Percentiles rank a stretch among this genome's conserved stretches.
Evolutionary conservation across 2,113 vertebrate genomes (phyloP).

Genomic region (Sakesphorus luctuosus): DNA sequence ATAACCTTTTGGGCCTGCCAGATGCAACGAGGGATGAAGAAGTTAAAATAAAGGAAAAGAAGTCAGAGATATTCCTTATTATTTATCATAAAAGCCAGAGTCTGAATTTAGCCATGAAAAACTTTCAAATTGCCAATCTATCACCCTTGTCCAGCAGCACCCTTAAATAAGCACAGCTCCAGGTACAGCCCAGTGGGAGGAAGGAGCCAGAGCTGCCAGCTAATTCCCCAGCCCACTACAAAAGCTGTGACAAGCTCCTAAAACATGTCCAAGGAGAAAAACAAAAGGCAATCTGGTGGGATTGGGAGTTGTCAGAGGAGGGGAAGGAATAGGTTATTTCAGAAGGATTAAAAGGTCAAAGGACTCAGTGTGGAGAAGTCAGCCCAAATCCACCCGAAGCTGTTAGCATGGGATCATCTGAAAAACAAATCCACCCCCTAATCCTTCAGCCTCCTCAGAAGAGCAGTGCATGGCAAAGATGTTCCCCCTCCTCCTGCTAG

Average conservation of each 20-base stretch:
- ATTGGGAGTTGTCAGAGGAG: neutral
- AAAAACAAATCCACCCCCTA: conserved; percentile 65
- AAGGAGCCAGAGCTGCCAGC: neutral
- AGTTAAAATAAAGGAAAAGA: neutral
- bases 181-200: neutral
- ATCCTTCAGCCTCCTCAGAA: conserved; percentile 44
- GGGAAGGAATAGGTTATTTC: conserved; percentile 56
- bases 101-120: neutral
- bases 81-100: neutral
- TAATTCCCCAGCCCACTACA: conserved; percentile 6
- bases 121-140: neutral
- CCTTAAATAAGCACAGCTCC: neutral
- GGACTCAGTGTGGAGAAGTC: conserved; percentile 39
- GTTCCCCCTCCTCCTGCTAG: neutral
- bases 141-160: neutral
- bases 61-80: neutral
- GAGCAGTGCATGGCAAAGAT: neutral
- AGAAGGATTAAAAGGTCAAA: conserved; percentile 79
- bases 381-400: conserved; percentile 55
- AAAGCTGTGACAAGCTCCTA: conserved; percentile 32
- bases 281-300: neutral
- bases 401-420: conserved; percentile 61
- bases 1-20: neutral
- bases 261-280: conserved; percentile 31
- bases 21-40: neutral